Base-by-base conservation (phyloP, 2,888 invertebrate genomes). In the Acleris holmiana region DNA sequence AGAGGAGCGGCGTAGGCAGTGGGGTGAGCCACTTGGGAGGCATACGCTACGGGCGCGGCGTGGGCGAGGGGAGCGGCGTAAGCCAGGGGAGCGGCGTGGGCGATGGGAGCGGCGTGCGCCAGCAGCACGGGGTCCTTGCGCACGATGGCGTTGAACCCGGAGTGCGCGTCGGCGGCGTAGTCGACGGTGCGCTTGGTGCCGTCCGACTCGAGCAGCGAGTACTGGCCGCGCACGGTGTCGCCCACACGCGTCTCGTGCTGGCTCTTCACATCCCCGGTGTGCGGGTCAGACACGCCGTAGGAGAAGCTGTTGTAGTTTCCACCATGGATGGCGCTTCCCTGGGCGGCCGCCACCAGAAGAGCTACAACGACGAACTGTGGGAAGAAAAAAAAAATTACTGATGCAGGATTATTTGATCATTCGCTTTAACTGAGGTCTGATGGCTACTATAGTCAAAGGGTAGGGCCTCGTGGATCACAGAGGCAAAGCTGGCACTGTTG, bases 221-320 rank as follows among this genome's bases (percentile, higher is more conserved):
- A 71, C 60, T 71, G 71, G 44, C 71, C 71, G 48, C 89, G 88
- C 17, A 93, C 93, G 51, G 88, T 87, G 76, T 93, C 93, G 18
- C 93, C 93, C 64, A 85, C 85, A 17, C 93, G 88, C 4, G 85
- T 85, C 80, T 93, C 93, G 54, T 88, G 88, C 76, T 93, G 93
- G 65, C 67, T 68, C 66, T 71, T 71, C 61, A 71, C 67, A 50
- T 71, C 71, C 7, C 71, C 71, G 48, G 71, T 71, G 66, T 71
- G 67, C 3, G 71, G 71, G 67, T 71, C 71, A 68, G 68, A 62
- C 18, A 71, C 71, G 18, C 68, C 71, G 49, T 71, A 71, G 10
- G 71, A 68, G 69, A 71, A 71, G 67, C 68, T 70, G 63, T 55
- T 67, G 61, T 69, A 68, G 54, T 70, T 64, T 1, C 59, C 70